Conservation (phyloP, 2,888 invertebrate genomes). For the Atrina japonica region DNA sequence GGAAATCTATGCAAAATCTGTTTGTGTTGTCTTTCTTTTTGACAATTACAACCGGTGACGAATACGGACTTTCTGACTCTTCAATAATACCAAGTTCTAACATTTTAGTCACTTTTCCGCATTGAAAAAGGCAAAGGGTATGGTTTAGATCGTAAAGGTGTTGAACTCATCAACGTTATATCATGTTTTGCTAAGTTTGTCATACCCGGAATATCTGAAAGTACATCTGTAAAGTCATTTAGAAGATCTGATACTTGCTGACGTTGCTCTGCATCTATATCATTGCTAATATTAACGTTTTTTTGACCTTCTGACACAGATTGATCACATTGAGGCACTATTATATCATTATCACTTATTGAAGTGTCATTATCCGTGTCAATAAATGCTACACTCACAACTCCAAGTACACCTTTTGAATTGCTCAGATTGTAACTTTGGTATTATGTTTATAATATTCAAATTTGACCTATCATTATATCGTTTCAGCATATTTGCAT, state of each 20-base stretch:
- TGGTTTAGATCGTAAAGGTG: constrained; percentile 36
- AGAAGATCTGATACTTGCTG: constrained; percentile 6
- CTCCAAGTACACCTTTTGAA: neutral
- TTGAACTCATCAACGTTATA: constrained; percentile 30
- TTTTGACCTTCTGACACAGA: too few relatives aligned
- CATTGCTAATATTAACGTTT: too few relatives aligned
- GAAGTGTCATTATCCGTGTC: too few relatives aligned
- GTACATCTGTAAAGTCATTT: constrained; percentile 26
- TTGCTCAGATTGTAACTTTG: too few relatives aligned
- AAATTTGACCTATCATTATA: constrained; percentile 21
- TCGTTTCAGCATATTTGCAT: constrained; percentile 42
- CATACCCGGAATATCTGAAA: constrained; percentile 33
- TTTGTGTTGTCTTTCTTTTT: constrained; percentile 47
- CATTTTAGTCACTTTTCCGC: constrained; percentile 43
- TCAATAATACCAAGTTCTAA: constrained; percentile 47
- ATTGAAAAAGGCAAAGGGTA: constrained; percentile 47
- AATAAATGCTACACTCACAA: constrained; percentile 11
- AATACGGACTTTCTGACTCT: constrained; percentile 48
- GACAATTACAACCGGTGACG: constrained; percentile 49
- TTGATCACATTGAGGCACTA: too few relatives aligned
- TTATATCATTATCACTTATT: too few relatives aligned
- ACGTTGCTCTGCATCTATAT: too few relatives aligned
- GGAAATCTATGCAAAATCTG: constrained; percentile 55
- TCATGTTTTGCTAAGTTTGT: constrained; percentile 36
- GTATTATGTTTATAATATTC: too few relatives aligned